A percentile compares a stretch with the other conserved stretches of the same genome.
phyloP scores from a whole-genome alignment of 2,888 invertebrate genomes.

The Amblyjoppa proteus region DNA sequence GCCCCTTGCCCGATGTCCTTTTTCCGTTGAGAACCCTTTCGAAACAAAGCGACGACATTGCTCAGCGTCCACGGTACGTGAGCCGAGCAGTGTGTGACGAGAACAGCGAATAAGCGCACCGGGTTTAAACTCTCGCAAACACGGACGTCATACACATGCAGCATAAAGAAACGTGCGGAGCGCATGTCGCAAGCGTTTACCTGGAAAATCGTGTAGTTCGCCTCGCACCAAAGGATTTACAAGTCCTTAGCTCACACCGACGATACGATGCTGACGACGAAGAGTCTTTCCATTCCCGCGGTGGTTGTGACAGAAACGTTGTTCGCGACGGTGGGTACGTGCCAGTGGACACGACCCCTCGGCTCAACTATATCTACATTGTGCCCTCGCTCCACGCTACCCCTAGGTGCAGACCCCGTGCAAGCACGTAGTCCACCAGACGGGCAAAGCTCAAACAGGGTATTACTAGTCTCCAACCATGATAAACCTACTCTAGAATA shows the following conservation, averaged over 20 bases:
- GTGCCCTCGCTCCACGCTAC: slow-evolving; percentile 36
- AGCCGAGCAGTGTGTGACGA: slow-evolving; percentile 1
- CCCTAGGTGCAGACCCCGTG: slow-evolving; percentile 29
- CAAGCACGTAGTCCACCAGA: slow-evolving; percentile 58
- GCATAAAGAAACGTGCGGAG: slow-evolving; percentile 57
- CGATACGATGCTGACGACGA: slow-evolving; percentile 40
- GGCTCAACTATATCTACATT: slow-evolving; percentile 73
- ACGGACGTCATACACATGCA: slow-evolving; percentile 39
- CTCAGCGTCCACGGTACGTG: slow-evolving; percentile 2
- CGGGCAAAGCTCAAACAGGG: slow-evolving; percentile 42
- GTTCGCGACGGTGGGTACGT: slow-evolving; percentile 70
- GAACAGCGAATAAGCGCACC: slow-evolving; percentile 27
- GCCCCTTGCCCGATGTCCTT: slow-evolving; percentile 23
- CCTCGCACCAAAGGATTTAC: slow-evolving; percentile 70
- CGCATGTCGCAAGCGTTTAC: slow-evolving; percentile 66
- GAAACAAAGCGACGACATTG: slow-evolving; percentile 12
- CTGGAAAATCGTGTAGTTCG: slow-evolving; percentile 71
- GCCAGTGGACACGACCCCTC: slow-evolving; percentile 72
- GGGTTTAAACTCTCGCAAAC: slow-evolving; percentile 42
- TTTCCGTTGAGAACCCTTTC: slow-evolving; percentile 16
- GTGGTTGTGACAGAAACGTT: slow-evolving; percentile 57
- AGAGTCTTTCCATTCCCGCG: slow-evolving; percentile 62
- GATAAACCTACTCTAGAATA: slow-evolving; percentile 19
- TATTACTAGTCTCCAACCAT: slow-evolving; percentile 20
- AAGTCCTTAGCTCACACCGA: slow-evolving; percentile 62